Conservation (phyloP, 2,113 vertebrate genomes). For the Tragulus kanchil region DNA sequence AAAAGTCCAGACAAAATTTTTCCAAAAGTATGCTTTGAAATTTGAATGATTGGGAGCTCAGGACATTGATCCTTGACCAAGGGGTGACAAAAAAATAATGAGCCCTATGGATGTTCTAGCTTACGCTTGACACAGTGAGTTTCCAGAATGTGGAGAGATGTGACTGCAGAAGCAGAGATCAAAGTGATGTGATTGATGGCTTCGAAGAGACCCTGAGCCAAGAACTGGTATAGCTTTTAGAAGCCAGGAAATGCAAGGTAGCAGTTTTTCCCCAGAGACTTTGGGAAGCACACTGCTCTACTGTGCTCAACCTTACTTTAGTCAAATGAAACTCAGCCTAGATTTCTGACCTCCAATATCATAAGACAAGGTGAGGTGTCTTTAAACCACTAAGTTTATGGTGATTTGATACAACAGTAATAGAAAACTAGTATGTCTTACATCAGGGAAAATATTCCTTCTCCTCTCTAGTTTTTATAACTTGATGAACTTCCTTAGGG, state of each 20-base stretch:
- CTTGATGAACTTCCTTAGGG: background rate
- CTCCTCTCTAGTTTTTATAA: background rate
- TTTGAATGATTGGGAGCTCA: background rate
- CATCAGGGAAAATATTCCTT: background rate
- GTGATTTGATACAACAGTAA: background rate
- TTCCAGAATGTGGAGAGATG: background rate
- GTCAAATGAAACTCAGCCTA: background rate
- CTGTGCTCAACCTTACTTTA: background rate
- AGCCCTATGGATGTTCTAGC: too few species aligned
- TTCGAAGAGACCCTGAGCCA: background rate
- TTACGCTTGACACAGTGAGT: too few species aligned
- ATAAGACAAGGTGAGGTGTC: background rate
- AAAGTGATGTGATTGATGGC: background rate
- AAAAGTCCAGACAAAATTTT: background rate
- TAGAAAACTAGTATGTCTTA: background rate
- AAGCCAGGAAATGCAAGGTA: background rate
- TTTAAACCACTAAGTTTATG: background rate
- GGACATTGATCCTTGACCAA: background rate
- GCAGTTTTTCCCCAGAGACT: background rate
- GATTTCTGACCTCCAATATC: background rate
- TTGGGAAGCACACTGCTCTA: background rate
- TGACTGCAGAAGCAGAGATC: background rate
- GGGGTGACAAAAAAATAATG: background rate
- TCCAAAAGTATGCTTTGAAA: background rate
- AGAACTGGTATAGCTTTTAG: background rate